Conservation (phyloP, 2,888 invertebrate genomes). For the Melitaea athalia region DNA sequence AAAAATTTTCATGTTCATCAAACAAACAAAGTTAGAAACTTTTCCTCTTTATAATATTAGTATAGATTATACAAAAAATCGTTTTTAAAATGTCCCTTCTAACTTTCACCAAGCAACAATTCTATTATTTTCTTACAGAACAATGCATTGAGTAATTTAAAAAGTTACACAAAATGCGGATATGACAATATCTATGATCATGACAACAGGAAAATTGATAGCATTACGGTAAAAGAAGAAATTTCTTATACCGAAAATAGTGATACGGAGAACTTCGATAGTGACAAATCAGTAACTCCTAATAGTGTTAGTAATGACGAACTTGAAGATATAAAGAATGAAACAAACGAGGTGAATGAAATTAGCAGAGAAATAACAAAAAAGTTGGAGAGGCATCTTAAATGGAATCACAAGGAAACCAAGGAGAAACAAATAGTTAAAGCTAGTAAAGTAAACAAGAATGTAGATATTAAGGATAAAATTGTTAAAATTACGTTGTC, state of each 20-base stretch:
- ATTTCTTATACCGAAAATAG: neutral
- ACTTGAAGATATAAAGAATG: too few relatives aligned
- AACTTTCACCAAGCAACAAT: neutral
- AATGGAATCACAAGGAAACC: too few relatives aligned
- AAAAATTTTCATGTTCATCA: too few relatives aligned
- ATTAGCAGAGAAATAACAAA: too few relatives aligned
- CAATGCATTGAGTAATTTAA: neutral
- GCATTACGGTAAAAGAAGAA: neutral
- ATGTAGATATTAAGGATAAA: constrained; percentile 46
- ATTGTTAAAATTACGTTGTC: constrained; percentile 49
- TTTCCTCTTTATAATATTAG: too few relatives aligned
- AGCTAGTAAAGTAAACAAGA: neutral
- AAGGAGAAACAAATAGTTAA: neutral
- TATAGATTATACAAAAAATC: too few relatives aligned
- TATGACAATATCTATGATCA: neutral
- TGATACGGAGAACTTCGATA: too few relatives aligned
- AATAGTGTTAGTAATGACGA: too few relatives aligned
- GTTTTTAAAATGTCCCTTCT: neutral
- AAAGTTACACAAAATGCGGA: neutral
- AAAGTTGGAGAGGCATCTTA: too few relatives aligned
- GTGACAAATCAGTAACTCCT: too few relatives aligned
- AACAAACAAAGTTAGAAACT: too few relatives aligned
- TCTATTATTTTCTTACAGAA: neutral
- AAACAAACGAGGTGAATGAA: too few relatives aligned
- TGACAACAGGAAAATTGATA: neutral